These are phyloP conservation scores for Hippopotamyrus pictus DNA, from an alignment of 2,797 vertebrate genomes.

Conservation along the genomic window DNA sequence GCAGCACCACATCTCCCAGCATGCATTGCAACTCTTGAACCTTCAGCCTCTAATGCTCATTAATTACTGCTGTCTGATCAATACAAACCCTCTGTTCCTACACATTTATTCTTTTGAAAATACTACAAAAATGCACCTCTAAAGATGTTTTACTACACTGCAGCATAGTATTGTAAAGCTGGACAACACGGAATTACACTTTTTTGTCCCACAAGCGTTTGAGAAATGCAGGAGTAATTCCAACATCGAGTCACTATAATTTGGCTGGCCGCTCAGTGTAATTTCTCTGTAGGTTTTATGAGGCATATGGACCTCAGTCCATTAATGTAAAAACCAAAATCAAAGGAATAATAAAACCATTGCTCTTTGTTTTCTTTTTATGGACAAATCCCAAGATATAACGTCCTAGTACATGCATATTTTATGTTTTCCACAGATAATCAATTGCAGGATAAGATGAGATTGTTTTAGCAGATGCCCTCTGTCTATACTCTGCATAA, in stretches of 20 bases:
- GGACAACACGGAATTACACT: neutral
- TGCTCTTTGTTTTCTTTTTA: neutral
- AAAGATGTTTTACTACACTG: neutral
- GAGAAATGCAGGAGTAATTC: neutral
- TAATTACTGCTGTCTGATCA: neutral
- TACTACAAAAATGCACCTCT: neutral
- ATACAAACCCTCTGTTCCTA: neutral
- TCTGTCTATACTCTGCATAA: neutral
- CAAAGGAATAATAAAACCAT: slow-evolving; percentile 3
- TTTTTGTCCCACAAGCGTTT: neutral
- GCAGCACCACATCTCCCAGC: neutral
- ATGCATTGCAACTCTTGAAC: neutral
- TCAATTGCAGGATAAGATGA: neutral
- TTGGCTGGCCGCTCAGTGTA: neutral
- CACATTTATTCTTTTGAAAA: neutral
- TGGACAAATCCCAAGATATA: slow-evolving; percentile 9
- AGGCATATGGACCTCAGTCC: neutral
- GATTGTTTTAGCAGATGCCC: neutral
- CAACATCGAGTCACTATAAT: neutral
- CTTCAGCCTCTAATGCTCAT: neutral
- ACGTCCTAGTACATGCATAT: neutral
- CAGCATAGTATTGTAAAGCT: neutral
- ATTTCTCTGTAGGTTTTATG: neutral
- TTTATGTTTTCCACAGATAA: neutral
- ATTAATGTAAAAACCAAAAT: neutral